Evolutionary conservation across 2,888 invertebrate species (phyloP).

Genomic region (Nebria salina): DNA sequence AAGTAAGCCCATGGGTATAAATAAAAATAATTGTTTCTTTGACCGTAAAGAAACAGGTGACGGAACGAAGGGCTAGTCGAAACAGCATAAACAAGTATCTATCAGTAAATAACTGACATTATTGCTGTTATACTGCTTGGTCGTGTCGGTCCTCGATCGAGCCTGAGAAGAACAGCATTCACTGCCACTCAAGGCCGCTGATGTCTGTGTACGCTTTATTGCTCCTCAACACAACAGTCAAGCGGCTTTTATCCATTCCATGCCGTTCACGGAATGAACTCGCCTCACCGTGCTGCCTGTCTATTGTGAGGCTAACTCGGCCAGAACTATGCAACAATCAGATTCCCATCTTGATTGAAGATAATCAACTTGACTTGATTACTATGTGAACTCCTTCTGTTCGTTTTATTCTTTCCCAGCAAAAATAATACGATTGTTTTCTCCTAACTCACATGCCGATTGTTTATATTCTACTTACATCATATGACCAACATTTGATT

Average conservation of each 20-base stretch:
- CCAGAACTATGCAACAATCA: slow-evolving; percentile 21
- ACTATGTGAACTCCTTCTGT: slow-evolving; percentile 20
- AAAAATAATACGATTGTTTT: slow-evolving; percentile 2
- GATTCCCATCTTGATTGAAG: slow-evolving; percentile 39
- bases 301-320: slow-evolving; percentile 11
- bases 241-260: not conserved
- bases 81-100: not conserved
- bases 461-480: not conserved
- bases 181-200: slow-evolving; percentile 8
- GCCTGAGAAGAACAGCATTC: not conserved
- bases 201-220: slow-evolving; percentile 17
- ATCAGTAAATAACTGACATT: slow-evolving; percentile 10
- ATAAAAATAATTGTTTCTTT: not conserved
- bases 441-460: not conserved
- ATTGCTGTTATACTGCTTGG: not conserved
- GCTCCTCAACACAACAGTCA: not conserved
- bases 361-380: slow-evolving; percentile 42
- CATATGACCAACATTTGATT: no score
- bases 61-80: not conserved
- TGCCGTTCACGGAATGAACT: not conserved
- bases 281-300: not conserved
- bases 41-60: not conserved
- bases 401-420: not conserved
- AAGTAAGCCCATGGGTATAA: no score
- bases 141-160: not conserved